Evolutionary conservation across 1,140 invertebrate species (phyloP), one percentile per base, ranked within the genome.

Genomic region (Sminthurides bifidus): DNA sequence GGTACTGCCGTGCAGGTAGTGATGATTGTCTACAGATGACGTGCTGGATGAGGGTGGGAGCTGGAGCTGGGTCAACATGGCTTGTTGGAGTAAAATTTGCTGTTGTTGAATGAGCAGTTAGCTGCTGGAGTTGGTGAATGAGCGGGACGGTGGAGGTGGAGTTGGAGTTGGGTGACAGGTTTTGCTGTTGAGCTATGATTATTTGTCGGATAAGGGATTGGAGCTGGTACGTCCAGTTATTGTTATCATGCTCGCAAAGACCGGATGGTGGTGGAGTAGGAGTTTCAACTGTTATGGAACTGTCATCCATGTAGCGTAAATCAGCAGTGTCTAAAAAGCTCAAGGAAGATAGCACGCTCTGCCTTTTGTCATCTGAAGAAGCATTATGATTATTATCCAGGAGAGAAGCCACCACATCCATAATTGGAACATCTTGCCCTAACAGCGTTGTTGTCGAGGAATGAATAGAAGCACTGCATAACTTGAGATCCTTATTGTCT

Each of bases 261-360:
- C 53, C 59, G 12, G 54, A 62, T 17, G 41, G 52, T 4, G 59
- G 67, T 41, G 51, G 64, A 37, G 55, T 64, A 46, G 51, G 69
- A 58, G 56, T 66, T 52, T 48, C 61, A 30, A 89, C 72, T 59
- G 84, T 82, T 29, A 89, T 77, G 5, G 87, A 91, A 69, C 86
- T 90, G 67, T 92, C 88, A 68, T 91, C 88, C 87, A 91, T 90
- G 68, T 79, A 92, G 17, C 82, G 76, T 33, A 91, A 71, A 71
- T 91, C 87, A 14, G 82, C 83, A 43, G 80, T 81, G 68, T 89
- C 85, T 65, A 88, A 71, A 53, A 65, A 65, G 50, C 59, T 61
- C n/a, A 65, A 43, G 37, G 59, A 83, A 83, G 24, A 82, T 77
- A 49, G 88, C 71, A 53, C 84, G 74, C 66, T 82, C 86, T 24